Evolutionary conservation across 2,113 vertebrate species (phyloP), one percentile per base, ranked within the genome.

Genomic region (Gambusia holbrooki): DNA sequence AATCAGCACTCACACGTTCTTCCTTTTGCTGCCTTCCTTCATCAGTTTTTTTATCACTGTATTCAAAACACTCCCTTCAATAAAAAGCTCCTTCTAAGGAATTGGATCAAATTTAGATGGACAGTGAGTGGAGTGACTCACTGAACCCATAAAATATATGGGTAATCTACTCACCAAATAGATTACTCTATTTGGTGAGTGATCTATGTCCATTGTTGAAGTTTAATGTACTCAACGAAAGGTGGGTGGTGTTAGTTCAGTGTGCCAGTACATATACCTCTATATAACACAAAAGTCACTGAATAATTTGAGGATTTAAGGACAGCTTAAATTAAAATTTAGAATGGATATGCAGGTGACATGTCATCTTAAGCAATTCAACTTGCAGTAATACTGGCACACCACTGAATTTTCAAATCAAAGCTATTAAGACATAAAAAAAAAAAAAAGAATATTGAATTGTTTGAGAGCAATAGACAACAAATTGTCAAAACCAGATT

Each of bases 1-100:
- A 89, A 89, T 84, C 84, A 83, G 80, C 77, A 63, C 12, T 63
- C 30, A 66, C 80, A 68, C 77, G 40, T 29, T 69, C 79, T 66
- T 71, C 33, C 66, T 69, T 68, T 74, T 32, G 5, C 69, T 64
- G 25, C 63, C 76, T 72, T n/a, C 14, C 48, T 77, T 65, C 29
- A 5, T 66, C 65, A 67, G 66, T 37, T 68, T 73, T 48, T 48
- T 58, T 72, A 45, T 76, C 8, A 60, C 32, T 79, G 6, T 62
- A 29, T 58, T 63, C 66, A 51, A 42, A 77, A 37, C 69, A 77
- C 51, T 19, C 33, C 62, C 64, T 35, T 66, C 71, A 68, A 62
- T 37, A 37, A 25, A 70, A 37, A 69, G 68, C 62, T 78, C 78
- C 74, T 79, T 65, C 61, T 72, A 69, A 42, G 71, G 73, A 77